Evolutionary conservation across 2,888 invertebrate genomes (phyloP), one percentile per base, ranked within the genome.

Genomic region (Rutpela maculata): DNA sequence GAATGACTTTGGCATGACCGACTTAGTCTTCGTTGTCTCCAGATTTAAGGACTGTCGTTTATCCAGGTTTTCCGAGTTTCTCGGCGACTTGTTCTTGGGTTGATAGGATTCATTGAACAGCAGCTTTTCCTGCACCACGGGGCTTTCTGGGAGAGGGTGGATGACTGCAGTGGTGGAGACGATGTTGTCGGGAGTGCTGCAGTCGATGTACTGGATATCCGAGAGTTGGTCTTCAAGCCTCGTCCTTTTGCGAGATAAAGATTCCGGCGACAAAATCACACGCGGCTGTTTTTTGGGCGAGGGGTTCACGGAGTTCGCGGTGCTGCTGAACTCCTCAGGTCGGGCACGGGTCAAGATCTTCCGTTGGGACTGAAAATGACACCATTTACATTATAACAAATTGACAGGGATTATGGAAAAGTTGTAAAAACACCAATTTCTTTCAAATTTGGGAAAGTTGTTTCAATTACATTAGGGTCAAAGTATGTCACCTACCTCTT

Each of bases 191-290:
- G 94, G 94, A 35, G 94, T 94, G 84, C 92, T 93, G 84, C 96
- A 95, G 89, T 96, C 96, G 82, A 96, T 96, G 90, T 94, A 96
- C 75, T 95, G 94, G 80, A 96, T 93, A 83, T 95, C 94, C 0
- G 95, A 93, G 7, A 96, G 91, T 85, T 95, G 95, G 88, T 95
- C 95, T 84, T 96, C 96, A 0, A 96, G 89, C 68, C 95, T 92
- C 7, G 93, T 93, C 0, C 95, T 92, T 79, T 94, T 94, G 74
- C 93, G 91, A 77, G 91, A 92, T 83, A 90, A 90, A 26, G 91
- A 91, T 70, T 92, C 91, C 11, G 90, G 90, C n/a, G 89, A 90
- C 18, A 89, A 84, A 1, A 91, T 91, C 15, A 92, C 90, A 15
- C 92, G 89, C 4, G 92, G 91, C 85, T 93, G 93, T 83, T 93